Conservation (phyloP, 2,888 invertebrate genomes). For the Ochropleura leucogaster region DNA sequence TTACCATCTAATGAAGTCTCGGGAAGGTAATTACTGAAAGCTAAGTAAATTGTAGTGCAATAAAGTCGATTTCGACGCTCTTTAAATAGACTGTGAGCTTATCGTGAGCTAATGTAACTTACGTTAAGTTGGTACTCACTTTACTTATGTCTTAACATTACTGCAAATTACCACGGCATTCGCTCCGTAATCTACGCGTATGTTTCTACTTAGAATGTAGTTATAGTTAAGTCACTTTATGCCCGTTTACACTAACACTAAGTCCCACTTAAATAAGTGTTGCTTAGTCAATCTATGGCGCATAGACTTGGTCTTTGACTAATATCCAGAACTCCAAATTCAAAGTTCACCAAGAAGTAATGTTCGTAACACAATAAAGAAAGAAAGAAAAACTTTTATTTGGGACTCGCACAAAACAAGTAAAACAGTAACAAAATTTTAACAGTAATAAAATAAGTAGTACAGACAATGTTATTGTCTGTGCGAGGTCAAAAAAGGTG, state of each 20-base stretch:
- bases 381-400: too few relatives aligned
- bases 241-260: neutral
- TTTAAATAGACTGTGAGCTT: slow-evolving; percentile 25
- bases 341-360: too few relatives aligned
- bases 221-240: neutral
- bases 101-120: slow-evolving; percentile 27
- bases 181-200: slow-evolving; percentile 2
- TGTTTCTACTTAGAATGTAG: slow-evolving; percentile 9
- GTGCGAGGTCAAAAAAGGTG: too few relatives aligned
- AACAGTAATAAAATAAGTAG: too few relatives aligned
- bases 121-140: neutral
- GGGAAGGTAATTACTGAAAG: slow-evolving; percentile 47
- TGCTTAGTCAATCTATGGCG: too few relatives aligned
- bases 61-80: slow-evolving; percentile 43
- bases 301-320: too few relatives aligned
- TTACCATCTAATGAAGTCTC: slow-evolving; percentile 21
- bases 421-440: too few relatives aligned
- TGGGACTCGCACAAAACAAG: too few relatives aligned
- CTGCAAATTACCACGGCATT: slow-evolving; percentile 21
- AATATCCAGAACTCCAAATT: too few relatives aligned
- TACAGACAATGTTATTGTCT: too few relatives aligned
- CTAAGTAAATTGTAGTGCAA: slow-evolving; percentile 47
- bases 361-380: too few relatives aligned
- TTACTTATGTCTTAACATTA: slow-evolving; percentile 21
- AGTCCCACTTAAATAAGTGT: neutral